phyloP scores from a whole-genome alignment of 2,113 vertebrate genomes.

The Pipa parva region DNA sequence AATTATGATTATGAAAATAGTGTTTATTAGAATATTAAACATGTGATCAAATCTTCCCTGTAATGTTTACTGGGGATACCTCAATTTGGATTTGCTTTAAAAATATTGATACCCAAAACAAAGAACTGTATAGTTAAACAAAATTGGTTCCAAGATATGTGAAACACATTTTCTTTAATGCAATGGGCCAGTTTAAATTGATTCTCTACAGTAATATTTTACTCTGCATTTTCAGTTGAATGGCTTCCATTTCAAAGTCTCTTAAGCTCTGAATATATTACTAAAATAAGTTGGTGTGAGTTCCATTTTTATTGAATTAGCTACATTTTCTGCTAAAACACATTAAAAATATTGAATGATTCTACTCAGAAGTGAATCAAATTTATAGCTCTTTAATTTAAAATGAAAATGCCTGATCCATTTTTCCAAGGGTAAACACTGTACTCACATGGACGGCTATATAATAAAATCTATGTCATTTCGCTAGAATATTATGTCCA shows the following conservation, averaged over 20 bases:
- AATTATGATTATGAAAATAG: too few relatives aligned
- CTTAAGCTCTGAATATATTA: conserved; percentile 8
- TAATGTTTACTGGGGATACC: too few relatives aligned
- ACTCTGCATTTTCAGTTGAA: background rate
- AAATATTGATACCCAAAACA: too few relatives aligned
- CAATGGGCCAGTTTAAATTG: background rate
- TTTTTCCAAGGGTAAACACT: background rate
- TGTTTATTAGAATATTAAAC: too few relatives aligned
- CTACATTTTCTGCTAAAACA: background rate
- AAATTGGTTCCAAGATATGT: conserved; percentile 10
- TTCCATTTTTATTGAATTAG: conserved; percentile 2
- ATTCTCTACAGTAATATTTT: conserved; percentile 3
- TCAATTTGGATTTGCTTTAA: too few relatives aligned
- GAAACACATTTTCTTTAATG: conserved; percentile 18
- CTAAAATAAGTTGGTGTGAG: background rate
- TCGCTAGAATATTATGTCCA: background rate
- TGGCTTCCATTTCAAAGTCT: conserved; percentile 7
- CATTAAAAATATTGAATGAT: background rate
- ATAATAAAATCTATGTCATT: background rate
- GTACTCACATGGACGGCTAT: background rate
- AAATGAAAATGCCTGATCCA: background rate
- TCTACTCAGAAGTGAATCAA: background rate
- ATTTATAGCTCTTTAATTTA: background rate
- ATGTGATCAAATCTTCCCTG: too few relatives aligned
- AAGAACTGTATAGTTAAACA: too few relatives aligned